These are phyloP conservation scores for Collichthys lucidus DNA, from an alignment of 2,113 vertebrate genomes.

Conservation along the genomic window DNA sequence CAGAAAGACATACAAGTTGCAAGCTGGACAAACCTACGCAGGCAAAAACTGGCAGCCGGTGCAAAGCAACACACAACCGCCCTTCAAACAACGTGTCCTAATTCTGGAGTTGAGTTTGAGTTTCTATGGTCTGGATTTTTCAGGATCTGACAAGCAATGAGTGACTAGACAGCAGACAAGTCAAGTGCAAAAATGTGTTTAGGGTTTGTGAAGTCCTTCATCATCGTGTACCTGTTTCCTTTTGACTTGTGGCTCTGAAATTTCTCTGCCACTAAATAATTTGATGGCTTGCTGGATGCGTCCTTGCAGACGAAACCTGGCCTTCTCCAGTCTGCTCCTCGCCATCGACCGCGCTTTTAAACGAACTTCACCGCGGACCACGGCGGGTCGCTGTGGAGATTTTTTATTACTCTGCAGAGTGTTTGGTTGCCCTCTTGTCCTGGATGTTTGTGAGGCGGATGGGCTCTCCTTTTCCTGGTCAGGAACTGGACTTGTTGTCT, in stretches of 20 bases:
- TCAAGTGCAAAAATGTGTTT: neutral
- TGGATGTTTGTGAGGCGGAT: neutral
- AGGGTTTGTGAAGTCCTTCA: too few relatives aligned
- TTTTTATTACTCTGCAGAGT: conserved; percentile 9
- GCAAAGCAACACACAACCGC: conserved; percentile 37
- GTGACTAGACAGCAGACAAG: neutral
- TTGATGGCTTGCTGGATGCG: conserved; percentile 73
- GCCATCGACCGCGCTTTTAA: conserved; percentile 73
- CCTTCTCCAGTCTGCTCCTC: conserved; percentile 76
- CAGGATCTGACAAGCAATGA: neutral
- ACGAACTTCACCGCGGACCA: conserved; percentile 64
- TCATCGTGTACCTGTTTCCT: conserved; percentile 73
- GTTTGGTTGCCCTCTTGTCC: conserved; percentile 2
- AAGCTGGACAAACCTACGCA: conserved; percentile 31
- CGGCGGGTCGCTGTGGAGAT: conserved; percentile 16
- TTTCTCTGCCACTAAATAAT: conserved; percentile 67
- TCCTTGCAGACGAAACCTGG: conserved; percentile 68
- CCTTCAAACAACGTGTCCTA: neutral
- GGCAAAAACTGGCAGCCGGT: conserved; percentile 33
- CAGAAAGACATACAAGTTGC: conserved; percentile 53
- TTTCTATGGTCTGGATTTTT: conserved; percentile 25
- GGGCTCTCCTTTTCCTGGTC: neutral
- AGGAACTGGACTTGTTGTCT: neutral
- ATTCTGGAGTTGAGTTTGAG: neutral
- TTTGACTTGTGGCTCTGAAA: conserved; percentile 71